phyloP scores from a whole-genome alignment of 2,113 vertebrate genomes.

The Notarius lentiginosus region DNA sequence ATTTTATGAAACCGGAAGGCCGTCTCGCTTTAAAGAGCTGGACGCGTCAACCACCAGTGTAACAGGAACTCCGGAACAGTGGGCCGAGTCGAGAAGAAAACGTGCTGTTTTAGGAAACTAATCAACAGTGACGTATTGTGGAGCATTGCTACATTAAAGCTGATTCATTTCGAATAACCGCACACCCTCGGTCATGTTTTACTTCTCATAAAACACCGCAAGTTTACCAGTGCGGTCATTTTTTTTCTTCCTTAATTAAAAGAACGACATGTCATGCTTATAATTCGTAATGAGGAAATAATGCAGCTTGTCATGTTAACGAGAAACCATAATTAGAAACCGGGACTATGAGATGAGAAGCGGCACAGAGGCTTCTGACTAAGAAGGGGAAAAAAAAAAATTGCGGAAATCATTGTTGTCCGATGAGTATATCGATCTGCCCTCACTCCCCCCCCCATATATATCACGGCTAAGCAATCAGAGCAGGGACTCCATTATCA shows the following conservation, averaged over 20 bases:
- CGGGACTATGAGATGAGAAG: not conserved
- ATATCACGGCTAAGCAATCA: constrained; percentile 46
- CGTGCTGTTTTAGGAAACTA: not conserved
- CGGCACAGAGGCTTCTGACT: not conserved
- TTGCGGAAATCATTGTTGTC: not conserved
- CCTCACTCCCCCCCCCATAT: not conserved
- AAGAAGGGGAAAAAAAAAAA: not conserved
- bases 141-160: not conserved
- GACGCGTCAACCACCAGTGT: too few species aligned
- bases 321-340: not conserved
- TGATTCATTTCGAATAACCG: not conserved
- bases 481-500: constrained; percentile 55
- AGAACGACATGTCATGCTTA: not conserved
- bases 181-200: not conserved
- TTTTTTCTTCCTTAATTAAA: not conserved
- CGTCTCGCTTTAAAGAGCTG: too few species aligned
- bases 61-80: not conserved
- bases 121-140: not conserved
- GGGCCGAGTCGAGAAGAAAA: not conserved
- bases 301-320: not conserved
- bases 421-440: not conserved
- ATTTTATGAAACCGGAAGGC: too few species aligned
- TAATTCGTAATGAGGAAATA: not conserved
- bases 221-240: not conserved
- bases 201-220: not conserved